These are phyloP conservation scores for Cheirogaleus medius DNA, from an alignment of 2,113 vertebrate genomes.

Conservation along the genomic window DNA sequence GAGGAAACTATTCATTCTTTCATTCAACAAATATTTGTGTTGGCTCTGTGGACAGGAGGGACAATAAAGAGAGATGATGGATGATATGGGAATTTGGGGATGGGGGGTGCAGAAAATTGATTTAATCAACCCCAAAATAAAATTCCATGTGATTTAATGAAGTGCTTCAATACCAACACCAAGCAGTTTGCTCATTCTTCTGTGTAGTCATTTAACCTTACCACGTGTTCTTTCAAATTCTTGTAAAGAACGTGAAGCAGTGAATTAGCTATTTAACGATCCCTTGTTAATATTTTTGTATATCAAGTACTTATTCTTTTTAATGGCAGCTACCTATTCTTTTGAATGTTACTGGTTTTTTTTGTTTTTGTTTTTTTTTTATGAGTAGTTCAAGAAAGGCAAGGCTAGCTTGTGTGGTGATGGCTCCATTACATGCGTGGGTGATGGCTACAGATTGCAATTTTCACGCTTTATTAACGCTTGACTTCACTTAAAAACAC, in stretches of 20 bases:
- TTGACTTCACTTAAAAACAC: constrained; percentile 1
- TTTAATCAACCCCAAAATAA: background rate
- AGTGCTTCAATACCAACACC: background rate
- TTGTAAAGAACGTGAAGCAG: background rate
- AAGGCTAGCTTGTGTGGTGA: background rate
- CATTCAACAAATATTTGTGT: constrained; percentile 17
- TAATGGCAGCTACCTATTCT: background rate
- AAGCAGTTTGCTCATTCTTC: background rate
- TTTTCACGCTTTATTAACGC: background rate
- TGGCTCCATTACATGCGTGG: background rate
- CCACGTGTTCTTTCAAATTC: background rate
- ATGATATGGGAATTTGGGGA: background rate
- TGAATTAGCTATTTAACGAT: background rate
- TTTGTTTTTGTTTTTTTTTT: background rate
- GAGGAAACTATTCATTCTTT: background rate
- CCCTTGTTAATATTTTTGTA: background rate
- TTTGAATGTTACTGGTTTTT: background rate
- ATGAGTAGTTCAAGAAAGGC: background rate
- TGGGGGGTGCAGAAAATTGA: background rate
- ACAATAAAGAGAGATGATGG: background rate
- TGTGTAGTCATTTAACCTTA: background rate
- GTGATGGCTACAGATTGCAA: background rate
- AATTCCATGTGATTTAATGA: background rate
- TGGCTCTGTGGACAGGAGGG: background rate
- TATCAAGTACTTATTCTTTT: background rate